These are phyloP conservation scores for Diabrotica undecimpunctata DNA, from an alignment of 1,140 invertebrate genomes.

Conservation along the genomic window DNA sequence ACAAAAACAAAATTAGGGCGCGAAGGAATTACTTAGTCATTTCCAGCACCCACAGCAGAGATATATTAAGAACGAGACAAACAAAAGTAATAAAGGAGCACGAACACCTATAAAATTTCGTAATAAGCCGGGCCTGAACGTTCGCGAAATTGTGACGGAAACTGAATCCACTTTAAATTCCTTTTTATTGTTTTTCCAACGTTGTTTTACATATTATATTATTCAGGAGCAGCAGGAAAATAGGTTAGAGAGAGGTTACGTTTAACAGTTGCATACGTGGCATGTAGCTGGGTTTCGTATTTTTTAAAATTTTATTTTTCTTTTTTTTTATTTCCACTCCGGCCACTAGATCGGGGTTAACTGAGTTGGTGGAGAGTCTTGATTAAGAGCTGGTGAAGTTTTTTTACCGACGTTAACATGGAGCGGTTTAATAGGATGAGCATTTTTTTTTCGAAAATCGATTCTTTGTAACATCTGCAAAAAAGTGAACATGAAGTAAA, in stretches of 20 bases:
- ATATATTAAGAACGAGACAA: not conserved
- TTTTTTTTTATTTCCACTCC: not conserved
- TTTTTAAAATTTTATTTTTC: no score
- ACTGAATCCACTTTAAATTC: slow-evolving; percentile 4
- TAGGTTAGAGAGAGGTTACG: slow-evolving; percentile 5
- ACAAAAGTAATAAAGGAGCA: not conserved
- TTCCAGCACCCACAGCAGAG: not conserved
- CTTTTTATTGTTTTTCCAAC: not conserved
- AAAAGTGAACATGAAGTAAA: no score
- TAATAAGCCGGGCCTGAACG: not conserved
- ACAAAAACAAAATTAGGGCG: not conserved
- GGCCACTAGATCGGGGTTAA: not conserved
- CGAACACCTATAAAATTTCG: not conserved
- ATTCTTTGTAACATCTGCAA: not conserved
- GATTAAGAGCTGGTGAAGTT: not conserved
- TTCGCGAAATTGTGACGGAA: not conserved
- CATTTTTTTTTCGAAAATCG: not conserved
- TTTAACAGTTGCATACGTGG: slow-evolving; percentile 3
- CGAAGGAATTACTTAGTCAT: not conserved
- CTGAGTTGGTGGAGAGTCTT: not conserved
- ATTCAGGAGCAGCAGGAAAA: slow-evolving; percentile 6
- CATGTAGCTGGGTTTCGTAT: not conserved
- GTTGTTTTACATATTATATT: slow-evolving; percentile 11
- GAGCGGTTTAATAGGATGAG: not conserved
- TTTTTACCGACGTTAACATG: not conserved